Percentiles rank a stretch among this genome's conserved stretches.
Conservation (phyloP, 1,140 invertebrate species). For the Leptinotarsa undecemlineata region DNA sequence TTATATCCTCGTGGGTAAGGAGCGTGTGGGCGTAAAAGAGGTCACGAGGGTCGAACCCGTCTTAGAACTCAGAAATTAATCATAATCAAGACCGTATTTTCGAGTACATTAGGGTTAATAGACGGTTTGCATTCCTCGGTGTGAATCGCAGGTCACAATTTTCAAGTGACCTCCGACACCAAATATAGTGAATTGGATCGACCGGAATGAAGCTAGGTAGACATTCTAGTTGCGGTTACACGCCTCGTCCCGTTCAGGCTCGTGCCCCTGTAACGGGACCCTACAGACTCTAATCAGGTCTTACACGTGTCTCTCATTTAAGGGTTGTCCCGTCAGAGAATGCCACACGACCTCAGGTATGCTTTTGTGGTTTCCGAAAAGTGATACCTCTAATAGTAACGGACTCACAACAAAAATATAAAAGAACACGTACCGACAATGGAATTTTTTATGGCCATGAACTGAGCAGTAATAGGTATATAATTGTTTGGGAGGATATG, state of each 20-base stretch:
- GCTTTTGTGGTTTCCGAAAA: background rate
- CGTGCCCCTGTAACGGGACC: background rate
- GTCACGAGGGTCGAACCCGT: background rate
- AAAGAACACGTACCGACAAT: background rate
- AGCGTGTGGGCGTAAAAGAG: background rate
- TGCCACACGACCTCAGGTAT: slow-evolving; percentile 6
- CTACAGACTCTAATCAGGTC: background rate
- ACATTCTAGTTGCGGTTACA: background rate
- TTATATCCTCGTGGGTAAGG: slow-evolving; percentile 9
- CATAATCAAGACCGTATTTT: slow-evolving; percentile 1
- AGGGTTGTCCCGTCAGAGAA: slow-evolving; percentile 11
- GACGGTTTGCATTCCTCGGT: background rate
- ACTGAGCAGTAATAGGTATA: background rate
- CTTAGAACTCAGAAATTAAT: slow-evolving; percentile 14
- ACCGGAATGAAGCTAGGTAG: slow-evolving; percentile 5
- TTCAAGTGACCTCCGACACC: background rate
- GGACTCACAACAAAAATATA: background rate
- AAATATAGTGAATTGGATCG: background rate
- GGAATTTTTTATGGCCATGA: background rate
- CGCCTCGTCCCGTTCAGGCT: background rate
- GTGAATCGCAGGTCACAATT: background rate
- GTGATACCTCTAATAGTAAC: background rate
- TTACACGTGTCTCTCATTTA: slow-evolving; percentile 7
- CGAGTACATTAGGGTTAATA: slow-evolving; percentile 9
- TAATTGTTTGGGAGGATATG: background rate